Evolutionary conservation across 1,140 invertebrate species (phyloP).

Genomic region (Neodiprion pinetum): DNA sequence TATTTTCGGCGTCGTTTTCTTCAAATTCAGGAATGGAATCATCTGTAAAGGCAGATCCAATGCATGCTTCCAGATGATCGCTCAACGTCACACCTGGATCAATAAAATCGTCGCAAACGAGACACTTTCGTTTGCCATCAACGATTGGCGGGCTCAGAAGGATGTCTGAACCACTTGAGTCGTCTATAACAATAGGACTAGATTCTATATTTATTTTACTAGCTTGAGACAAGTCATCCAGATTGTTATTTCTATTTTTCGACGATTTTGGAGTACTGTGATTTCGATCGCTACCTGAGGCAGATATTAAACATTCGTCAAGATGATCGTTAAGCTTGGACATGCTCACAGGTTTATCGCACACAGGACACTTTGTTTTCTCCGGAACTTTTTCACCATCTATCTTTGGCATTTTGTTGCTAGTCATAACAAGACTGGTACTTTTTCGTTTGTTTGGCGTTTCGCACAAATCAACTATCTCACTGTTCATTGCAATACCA

Average conservation of each 20-base stretch:
- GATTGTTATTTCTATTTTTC: not conserved
- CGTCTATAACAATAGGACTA: constrained; percentile 35
- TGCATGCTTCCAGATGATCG: constrained; percentile 71
- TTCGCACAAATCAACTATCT: not conserved
- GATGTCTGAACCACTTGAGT: constrained; percentile 34
- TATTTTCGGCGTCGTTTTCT: constrained; percentile 24
- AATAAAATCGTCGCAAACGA: constrained; percentile 67
- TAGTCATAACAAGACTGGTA: not conserved
- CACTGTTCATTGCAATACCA: not conserved
- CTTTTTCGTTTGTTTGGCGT: constrained; percentile 10
- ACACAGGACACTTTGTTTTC: constrained; percentile 61
- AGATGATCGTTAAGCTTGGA: constrained; percentile 61
- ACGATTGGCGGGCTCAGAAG: constrained; percentile 21
- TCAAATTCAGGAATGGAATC: constrained; percentile 32
- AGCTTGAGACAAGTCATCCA: not conserved
- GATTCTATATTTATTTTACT: constrained; percentile 37
- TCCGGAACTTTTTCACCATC: constrained; percentile 7
- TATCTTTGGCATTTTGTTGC: not conserved
- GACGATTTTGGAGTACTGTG: not conserved
- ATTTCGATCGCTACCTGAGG: not conserved
- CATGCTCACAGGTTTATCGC: constrained; percentile 50
- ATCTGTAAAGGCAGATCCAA: constrained; percentile 54
- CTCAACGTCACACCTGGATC: constrained; percentile 58
- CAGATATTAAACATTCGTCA: constrained; percentile 58
- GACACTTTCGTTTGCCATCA: constrained; percentile 57